Conservation (phyloP, 2,797 vertebrate species). For the Pampus argenteus region DNA sequence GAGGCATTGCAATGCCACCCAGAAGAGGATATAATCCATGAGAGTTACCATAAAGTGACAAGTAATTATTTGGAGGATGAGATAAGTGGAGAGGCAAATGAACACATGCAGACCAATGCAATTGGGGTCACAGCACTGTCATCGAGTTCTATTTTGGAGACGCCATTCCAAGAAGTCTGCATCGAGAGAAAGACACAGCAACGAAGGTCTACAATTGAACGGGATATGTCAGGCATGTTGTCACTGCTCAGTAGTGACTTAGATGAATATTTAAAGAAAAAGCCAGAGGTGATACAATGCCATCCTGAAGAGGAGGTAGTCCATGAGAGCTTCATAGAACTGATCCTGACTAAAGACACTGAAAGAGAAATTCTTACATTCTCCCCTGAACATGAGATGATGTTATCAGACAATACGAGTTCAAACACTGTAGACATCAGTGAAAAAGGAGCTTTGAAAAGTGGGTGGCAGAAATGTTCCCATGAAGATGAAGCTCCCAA, state of each 20-base stretch:
- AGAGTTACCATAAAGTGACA: slow-evolving; percentile 45
- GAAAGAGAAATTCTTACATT: slow-evolving; percentile 23
- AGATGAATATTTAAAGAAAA: slow-evolving; percentile 45
- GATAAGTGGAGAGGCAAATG: not conserved
- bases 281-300: not conserved
- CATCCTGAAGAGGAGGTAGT: slow-evolving; percentile 16
- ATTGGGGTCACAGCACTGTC: slow-evolving; percentile 7
- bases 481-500: slow-evolving; percentile 25
- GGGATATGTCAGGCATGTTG: slow-evolving; percentile 59
- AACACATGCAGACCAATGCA: not conserved
- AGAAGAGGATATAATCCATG: slow-evolving; percentile 30
- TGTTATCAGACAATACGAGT: slow-evolving; percentile 23
- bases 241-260: slow-evolving; percentile 59
- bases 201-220: slow-evolving; percentile 19
- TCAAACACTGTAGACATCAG: not conserved
- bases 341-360: slow-evolving; percentile 29
- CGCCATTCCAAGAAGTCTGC: slow-evolving; percentile 35
- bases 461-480: slow-evolving; percentile 18
- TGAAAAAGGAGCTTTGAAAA: slow-evolving; percentile 24
- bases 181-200: slow-evolving; percentile 24
- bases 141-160: slow-evolving; percentile 24
- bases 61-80: slow-evolving; percentile 17
- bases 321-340: slow-evolving; percentile 54
- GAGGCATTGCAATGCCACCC: not conserved
- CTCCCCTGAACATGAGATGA: slow-evolving; percentile 25